phyloP scores from a whole-genome alignment of 2,888 invertebrate genomes.

The Pristionchus mayeri region DNA sequence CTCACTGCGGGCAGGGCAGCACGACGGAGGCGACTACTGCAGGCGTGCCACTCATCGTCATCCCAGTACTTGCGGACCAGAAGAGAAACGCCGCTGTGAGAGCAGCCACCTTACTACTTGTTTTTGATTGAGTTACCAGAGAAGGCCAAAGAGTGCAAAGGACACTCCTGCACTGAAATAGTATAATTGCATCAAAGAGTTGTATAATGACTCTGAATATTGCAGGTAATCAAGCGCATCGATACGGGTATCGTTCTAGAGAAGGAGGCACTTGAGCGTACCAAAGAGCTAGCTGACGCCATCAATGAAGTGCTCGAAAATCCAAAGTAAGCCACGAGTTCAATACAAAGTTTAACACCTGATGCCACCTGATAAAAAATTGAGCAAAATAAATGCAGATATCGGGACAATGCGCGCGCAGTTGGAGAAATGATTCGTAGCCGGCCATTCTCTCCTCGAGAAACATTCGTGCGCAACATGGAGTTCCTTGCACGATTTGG shows the following conservation, averaged over 20 bases:
- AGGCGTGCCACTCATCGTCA: no score
- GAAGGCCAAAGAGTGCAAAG: no score
- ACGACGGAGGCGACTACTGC: no score
- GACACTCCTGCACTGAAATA: not conserved
- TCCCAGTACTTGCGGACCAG: no score
- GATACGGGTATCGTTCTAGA: conserved; percentile 34
- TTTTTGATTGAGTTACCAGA: no score
- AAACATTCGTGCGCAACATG: no score
- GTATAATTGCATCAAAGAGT: no score
- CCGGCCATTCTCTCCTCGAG: conserved; percentile 24
- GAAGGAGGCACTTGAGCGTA: not conserved
- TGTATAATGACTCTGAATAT: no score
- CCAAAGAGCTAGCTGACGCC: not conserved
- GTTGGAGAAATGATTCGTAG: conserved; percentile 22
- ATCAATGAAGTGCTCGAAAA: not conserved
- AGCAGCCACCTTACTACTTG: not conserved
- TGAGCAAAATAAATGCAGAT: not conserved
- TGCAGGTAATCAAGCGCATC: conserved; percentile 43
- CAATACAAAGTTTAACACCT: no score
- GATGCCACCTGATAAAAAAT: not conserved
- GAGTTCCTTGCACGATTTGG: conserved; percentile 3
- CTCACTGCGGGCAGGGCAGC: no score
- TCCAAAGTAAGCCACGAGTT: conserved; percentile 4
- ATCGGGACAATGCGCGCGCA: not conserved
- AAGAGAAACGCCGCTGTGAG: conserved; percentile 8